Evolutionary conservation across 1,140 invertebrate genomes (phyloP).

Genomic region (Drosophila ficusphila): DNA sequence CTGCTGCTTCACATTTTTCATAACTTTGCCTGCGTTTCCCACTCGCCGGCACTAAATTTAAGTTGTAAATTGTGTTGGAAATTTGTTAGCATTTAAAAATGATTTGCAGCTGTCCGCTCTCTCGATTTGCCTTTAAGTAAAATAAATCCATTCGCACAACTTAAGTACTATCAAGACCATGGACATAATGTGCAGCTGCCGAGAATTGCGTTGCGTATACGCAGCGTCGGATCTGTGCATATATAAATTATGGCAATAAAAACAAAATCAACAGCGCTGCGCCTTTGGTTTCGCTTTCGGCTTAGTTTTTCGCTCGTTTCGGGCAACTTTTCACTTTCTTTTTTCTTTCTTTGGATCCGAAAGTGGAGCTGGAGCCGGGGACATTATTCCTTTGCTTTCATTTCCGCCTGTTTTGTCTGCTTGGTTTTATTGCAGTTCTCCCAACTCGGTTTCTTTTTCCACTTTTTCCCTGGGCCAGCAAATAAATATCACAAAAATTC

Average conservation of each 20-base stretch:
- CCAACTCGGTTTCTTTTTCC: conserved; percentile 13
- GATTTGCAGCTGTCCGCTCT: conserved; percentile 55
- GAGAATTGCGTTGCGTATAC: conserved; percentile 43
- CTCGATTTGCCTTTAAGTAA: conserved; percentile 42
- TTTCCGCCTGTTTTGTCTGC: conserved; percentile 77
- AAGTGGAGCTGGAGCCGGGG: conserved; percentile 42
- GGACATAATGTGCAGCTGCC: conserved; percentile 36
- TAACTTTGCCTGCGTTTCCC: conserved; percentile 62
- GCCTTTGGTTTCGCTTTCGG: conserved; percentile 24
- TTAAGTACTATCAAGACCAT: conserved; percentile 58
- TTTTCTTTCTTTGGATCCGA: conserved; percentile 33
- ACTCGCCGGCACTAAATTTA: conserved; percentile 60
- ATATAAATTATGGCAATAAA: conserved; percentile 81
- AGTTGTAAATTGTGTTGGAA: conserved; percentile 68
- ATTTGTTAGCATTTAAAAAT: conserved; percentile 83
- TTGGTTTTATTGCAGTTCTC: conserved; percentile 73
- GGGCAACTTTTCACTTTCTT: conserved; percentile 63
- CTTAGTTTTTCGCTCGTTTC: conserved; percentile 35
- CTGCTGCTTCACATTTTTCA: conserved; percentile 69
- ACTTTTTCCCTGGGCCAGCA: conserved; percentile 34
- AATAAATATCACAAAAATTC: conserved; percentile 77
- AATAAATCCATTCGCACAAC: conserved; percentile 31
- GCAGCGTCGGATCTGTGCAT: conserved; percentile 20
- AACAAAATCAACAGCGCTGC: conserved; percentile 66
- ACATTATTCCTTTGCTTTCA: conserved; percentile 79